Conservation (phyloP, 2,113 vertebrate genomes). For the Eudorcas thomsonii region DNA sequence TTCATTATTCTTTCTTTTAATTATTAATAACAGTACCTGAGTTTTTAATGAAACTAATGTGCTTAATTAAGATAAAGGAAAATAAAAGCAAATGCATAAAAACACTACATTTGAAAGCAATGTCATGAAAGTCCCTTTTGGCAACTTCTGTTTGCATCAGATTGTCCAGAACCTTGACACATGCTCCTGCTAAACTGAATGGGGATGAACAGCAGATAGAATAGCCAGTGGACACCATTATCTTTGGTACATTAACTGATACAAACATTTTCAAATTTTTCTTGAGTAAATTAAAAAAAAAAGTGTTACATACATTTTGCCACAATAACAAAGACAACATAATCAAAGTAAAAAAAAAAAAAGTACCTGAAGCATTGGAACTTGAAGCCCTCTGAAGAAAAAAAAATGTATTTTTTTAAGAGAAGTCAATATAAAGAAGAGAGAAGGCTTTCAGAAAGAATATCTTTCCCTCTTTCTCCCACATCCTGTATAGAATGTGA, state of each 20-base stretch:
- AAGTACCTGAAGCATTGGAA: neutral
- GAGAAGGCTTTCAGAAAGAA: neutral
- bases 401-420: neutral
- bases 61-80: neutral
- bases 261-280: neutral
- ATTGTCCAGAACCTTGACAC: neutral
- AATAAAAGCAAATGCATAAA: neutral
- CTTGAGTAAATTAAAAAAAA: neutral
- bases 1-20: neutral
- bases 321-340: neutral
- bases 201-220: neutral
- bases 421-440: neutral
- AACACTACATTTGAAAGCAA: neutral
- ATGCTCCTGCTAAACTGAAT: neutral
- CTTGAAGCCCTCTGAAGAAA: neutral
- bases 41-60: neutral
- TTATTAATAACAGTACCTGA: neutral
- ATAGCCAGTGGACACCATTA: neutral
- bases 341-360: neutral
- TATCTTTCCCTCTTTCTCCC: neutral
- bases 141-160: neutral
- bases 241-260: neutral
- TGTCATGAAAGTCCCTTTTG: neutral
- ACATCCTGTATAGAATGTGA: neutral
- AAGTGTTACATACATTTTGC: neutral